A percentile compares a stretch with the other conserved stretches of the same genome.
Evolutionary conservation across 2,113 vertebrate species (phyloP).

Genomic region (Edolisoma coerulescens): DNA sequence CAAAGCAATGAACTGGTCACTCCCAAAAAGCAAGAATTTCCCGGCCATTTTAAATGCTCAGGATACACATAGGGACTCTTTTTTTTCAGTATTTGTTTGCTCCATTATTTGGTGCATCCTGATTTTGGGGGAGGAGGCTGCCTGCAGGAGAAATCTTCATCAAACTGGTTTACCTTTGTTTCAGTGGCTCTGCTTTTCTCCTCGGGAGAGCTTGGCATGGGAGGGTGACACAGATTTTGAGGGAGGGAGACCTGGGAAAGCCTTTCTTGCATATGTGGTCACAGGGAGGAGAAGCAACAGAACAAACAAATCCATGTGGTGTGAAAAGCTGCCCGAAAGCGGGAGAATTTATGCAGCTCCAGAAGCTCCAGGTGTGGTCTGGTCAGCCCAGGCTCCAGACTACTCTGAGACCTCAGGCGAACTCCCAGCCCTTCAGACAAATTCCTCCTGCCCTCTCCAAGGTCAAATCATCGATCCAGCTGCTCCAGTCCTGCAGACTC

Average conservation of each 20-base stretch:
- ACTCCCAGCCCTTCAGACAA: background rate
- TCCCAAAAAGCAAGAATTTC: slow-evolving; percentile 59
- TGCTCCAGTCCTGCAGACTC: background rate
- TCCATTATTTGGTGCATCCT: background rate
- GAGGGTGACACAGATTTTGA: background rate
- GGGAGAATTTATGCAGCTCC: background rate
- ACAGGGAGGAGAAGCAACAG: rapidly evolving
- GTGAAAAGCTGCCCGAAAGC: background rate
- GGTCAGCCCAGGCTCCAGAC: background rate
- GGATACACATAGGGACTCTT: background rate
- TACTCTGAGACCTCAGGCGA: background rate
- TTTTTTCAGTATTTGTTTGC: background rate
- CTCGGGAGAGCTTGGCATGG: background rate
- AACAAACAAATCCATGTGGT: background rate
- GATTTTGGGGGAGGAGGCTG: background rate
- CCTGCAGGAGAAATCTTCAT: background rate
- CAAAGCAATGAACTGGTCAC: slow-evolving; percentile 54
- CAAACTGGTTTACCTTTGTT: background rate
- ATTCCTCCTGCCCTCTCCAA: background rate
- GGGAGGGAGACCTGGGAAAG: background rate
- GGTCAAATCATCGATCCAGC: background rate
- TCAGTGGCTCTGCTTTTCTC: background rate
- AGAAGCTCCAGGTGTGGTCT: background rate
- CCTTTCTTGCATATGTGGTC: background rate
- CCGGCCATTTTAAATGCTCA: slow-evolving; percentile 9